These are phyloP conservation scores for Zaprionus camerounensis DNA, from an alignment of 1,140 invertebrate species.

Conservation along the genomic window DNA sequence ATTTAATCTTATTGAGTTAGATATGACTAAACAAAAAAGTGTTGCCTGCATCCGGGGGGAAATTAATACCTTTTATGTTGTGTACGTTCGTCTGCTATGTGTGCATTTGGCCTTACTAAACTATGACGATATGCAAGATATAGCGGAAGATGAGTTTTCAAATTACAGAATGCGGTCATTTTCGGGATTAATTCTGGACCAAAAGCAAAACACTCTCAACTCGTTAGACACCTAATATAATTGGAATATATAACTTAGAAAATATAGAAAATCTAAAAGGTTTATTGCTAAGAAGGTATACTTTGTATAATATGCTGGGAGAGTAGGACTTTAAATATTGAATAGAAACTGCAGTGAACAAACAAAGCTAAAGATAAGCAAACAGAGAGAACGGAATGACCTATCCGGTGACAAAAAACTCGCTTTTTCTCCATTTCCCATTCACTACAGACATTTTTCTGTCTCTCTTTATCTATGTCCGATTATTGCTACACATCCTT, in stretches of 20 bases:
- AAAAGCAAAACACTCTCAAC: not conserved
- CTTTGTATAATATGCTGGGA: too few species aligned
- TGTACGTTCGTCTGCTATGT: not conserved
- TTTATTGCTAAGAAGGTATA: too few species aligned
- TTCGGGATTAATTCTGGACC: not conserved
- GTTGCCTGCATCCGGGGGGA: constrained; percentile 33
- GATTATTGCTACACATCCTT: too few species aligned
- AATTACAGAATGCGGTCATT: not conserved
- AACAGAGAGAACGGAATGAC: too few species aligned
- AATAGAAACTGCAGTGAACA: too few species aligned
- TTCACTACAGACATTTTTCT: too few species aligned
- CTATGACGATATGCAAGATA: not conserved
- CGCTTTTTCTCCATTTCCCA: too few species aligned
- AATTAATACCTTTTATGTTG: not conserved
- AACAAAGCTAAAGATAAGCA: too few species aligned
- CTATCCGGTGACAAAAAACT: too few species aligned
- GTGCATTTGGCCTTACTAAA: not conserved
- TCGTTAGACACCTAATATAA: not conserved
- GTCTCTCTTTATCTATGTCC: not conserved
- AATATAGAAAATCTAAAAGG: too few species aligned
- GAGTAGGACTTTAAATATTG: too few species aligned
- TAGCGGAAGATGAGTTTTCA: not conserved
- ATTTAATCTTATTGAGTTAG: constrained; percentile 17
- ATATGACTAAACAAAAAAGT: constrained; percentile 29
- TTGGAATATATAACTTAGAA: too few species aligned